Evolutionary conservation across 2,888 invertebrate genomes (phyloP).

Genomic region (Sialis fuliginosa): DNA sequence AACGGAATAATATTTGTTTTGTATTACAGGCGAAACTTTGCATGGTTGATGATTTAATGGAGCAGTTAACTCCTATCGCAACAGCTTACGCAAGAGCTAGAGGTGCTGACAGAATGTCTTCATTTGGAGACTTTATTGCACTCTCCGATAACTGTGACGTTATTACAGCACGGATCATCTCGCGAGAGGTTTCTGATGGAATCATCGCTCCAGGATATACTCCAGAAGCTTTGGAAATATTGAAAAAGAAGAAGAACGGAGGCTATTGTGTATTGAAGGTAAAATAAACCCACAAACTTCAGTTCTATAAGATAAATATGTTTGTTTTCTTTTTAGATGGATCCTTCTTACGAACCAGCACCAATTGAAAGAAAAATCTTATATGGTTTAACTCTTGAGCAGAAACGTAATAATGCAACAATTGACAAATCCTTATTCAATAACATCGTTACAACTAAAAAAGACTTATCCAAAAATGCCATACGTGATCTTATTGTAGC

Average conservation of each 20-base stretch:
- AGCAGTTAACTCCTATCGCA: constrained; percentile 62
- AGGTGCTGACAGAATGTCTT: constrained; percentile 97
- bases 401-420: constrained; percentile 73
- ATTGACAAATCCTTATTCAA: constrained; percentile 61
- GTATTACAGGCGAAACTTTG: constrained; percentile 61
- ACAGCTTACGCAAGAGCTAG: constrained; percentile 89
- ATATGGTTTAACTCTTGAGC: constrained; percentile 72
- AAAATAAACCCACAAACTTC: not conserved
- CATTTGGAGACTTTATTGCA: constrained; percentile 95
- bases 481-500: constrained; percentile 86
- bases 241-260: constrained; percentile 91
- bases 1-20: not conserved
- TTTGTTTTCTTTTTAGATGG: constrained; percentile 49
- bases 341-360: constrained; percentile 66
- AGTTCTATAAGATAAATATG: not conserved
- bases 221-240: constrained; percentile 61
- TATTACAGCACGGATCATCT: constrained; percentile 80
- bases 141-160: constrained; percentile 83
- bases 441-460: constrained; percentile 61
- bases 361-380: constrained; percentile 65
- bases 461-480: constrained; percentile 50
- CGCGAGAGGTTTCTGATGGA: constrained; percentile 93
- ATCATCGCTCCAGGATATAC: constrained; percentile 89
- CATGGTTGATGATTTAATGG: constrained; percentile 75
- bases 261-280: constrained; percentile 76